phyloP scores from a whole-genome alignment of 1,140 invertebrate species.

The Penaeus japonicus region DNA sequence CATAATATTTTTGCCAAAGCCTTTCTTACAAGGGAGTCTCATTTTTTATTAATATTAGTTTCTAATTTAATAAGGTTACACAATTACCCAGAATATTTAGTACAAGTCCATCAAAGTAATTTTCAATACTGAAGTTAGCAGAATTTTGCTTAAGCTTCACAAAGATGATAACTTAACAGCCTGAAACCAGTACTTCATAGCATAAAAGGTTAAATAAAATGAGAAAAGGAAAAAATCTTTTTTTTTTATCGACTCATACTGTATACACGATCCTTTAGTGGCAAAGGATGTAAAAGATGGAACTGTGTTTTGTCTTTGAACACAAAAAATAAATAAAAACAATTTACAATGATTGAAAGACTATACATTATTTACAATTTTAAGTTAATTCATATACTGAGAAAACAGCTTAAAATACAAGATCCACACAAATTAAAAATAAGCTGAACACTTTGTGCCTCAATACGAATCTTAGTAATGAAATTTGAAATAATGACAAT shows the following conservation, averaged over 20 bases:
- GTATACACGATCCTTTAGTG: not conserved
- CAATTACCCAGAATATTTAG: too few species aligned
- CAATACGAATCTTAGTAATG: not conserved
- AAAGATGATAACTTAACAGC: too few species aligned
- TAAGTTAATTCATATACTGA: not conserved
- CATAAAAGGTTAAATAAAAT: not conserved
- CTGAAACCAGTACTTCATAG: too few species aligned
- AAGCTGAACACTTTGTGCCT: not conserved
- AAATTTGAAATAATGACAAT: too few species aligned
- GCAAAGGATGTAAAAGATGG: not conserved
- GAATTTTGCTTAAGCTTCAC: too few species aligned
- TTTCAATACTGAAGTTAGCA: too few species aligned
- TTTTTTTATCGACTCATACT: not conserved
- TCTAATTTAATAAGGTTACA: too few species aligned
- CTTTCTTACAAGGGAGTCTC: too few species aligned
- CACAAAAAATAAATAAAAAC: not conserved
- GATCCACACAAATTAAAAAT: not conserved
- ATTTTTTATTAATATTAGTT: too few species aligned
- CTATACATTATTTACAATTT: not conserved
- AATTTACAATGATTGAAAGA: constrained; percentile 3
- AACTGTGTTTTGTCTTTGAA: not conserved
- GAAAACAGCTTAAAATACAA: not conserved
- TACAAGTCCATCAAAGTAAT: too few species aligned
- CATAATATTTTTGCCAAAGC: too few species aligned
- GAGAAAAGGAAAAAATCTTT: not conserved